Conservation (phyloP, 2,113 vertebrate species). For the Pelecanoides urinatrix region DNA sequence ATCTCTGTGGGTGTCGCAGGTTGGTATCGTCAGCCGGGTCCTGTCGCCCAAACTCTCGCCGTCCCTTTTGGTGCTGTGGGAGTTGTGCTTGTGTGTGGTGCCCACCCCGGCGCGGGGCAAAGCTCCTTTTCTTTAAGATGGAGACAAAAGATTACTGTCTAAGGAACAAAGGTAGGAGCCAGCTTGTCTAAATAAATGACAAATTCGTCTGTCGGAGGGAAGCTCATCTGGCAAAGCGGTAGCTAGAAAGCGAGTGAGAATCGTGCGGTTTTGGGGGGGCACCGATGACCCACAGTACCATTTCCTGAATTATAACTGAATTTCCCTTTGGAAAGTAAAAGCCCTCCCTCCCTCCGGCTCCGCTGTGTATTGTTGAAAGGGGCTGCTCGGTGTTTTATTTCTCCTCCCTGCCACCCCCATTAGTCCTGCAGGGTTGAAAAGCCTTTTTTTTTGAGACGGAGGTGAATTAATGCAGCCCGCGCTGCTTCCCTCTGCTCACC, state of each 20-base stretch:
- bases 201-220: background rate
- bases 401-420: background rate
- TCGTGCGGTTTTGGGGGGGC: rapidly evolving
- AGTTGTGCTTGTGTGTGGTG: background rate
- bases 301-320: background rate
- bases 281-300: rapidly evolving
- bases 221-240: rapidly evolving
- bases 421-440: background rate
- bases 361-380: rapidly evolving
- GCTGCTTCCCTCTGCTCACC: background rate
- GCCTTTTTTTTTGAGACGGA: background rate
- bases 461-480: background rate
- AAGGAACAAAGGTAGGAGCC: background rate
- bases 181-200: background rate
- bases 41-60: rapidly evolving
- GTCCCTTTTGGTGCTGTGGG: background rate
- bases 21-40: rapidly evolving
- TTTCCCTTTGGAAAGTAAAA: background rate
- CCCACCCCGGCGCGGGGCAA: rapidly evolving
- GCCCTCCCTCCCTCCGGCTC: background rate
- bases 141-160: rapidly evolving
- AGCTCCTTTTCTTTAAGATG: background rate
- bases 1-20: background rate
- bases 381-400: rapidly evolving
- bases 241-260: background rate